phyloP scores from a whole-genome alignment of 2,797 vertebrate species.

The Falco biarmicus region DNA sequence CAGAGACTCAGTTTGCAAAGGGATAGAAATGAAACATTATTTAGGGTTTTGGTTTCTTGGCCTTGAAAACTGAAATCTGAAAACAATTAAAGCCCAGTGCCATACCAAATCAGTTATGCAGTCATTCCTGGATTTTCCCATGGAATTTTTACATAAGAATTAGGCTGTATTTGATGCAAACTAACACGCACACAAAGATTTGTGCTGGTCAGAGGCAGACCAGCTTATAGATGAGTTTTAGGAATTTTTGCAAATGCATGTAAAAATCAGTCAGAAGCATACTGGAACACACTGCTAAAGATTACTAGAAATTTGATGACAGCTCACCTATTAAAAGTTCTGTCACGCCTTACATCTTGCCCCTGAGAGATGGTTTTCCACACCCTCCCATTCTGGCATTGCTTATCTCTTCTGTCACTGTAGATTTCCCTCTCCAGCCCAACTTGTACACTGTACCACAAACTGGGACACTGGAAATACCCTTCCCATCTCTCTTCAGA shows the following conservation, averaged over 20 bases:
- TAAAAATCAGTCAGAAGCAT: background rate
- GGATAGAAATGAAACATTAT: constrained; percentile 56
- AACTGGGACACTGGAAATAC: background rate
- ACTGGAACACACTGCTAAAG: background rate
- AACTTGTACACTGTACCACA: background rate
- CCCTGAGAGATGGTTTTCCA: background rate
- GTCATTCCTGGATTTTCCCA: constrained; percentile 76
- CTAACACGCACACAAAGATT: constrained; percentile 49
- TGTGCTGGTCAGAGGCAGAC: constrained; percentile 24
- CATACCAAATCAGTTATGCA: constrained; percentile 76
- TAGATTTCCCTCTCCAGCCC: background rate
- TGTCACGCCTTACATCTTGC: background rate
- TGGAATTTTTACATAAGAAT: constrained; percentile 76
- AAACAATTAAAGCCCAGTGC: constrained; percentile 76
- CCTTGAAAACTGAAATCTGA: constrained; percentile 68
- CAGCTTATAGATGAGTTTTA: constrained; percentile 7
- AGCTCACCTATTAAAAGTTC: constrained; percentile 25
- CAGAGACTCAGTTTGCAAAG: constrained; percentile 51
- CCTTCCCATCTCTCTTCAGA: background rate
- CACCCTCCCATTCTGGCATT: background rate
- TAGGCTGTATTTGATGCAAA: constrained; percentile 37
- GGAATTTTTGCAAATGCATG: background rate
- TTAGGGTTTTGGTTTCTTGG: constrained; percentile 72
- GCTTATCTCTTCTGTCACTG: background rate
- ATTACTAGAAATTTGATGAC: background rate